These are phyloP conservation scores for Steinernema scapterisci DNA, from an alignment of 2,888 invertebrate species.

Conservation along the genomic window DNA sequence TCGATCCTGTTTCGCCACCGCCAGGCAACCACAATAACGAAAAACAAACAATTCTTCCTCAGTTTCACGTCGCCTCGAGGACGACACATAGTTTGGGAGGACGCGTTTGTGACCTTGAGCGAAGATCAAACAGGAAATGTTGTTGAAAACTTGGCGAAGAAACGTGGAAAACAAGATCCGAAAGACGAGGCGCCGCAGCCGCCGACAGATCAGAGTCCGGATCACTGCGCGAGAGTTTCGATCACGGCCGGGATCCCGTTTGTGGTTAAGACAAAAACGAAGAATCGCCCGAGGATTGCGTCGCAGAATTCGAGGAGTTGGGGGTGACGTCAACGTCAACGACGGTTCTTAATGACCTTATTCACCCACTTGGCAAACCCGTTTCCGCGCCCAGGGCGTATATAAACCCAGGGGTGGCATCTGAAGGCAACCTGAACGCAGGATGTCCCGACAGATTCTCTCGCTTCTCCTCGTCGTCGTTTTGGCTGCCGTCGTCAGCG, in stretches of 20 bases:
- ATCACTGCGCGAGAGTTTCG: background rate
- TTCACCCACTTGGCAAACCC: slow-evolving; percentile 17
- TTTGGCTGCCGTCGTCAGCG: background rate
- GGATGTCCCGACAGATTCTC: background rate
- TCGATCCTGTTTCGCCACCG: background rate
- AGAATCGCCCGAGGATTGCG: background rate
- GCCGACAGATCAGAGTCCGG: slow-evolving; percentile 7
- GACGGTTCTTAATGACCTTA: slow-evolving; percentile 11
- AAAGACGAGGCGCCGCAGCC: background rate
- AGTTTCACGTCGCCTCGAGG: background rate
- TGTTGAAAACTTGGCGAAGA: background rate
- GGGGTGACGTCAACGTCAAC: background rate
- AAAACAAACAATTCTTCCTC: background rate
- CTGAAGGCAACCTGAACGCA: background rate
- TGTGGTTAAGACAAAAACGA: background rate
- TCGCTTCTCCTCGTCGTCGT: background rate
- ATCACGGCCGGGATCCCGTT: background rate
- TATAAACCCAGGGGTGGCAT: background rate
- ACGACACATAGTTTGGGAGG: background rate
- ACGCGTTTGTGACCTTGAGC: background rate
- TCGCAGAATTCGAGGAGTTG: background rate
- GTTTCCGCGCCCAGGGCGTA: slow-evolving; percentile 1
- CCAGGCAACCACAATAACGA: background rate
- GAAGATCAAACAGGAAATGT: background rate
- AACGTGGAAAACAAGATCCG: background rate